A percentile compares a stretch with the other conserved stretches of the same genome.
These are phyloP conservation scores for Apamea monoglypha DNA, from an alignment of 2,888 invertebrate genomes.

Conservation along the genomic window DNA sequence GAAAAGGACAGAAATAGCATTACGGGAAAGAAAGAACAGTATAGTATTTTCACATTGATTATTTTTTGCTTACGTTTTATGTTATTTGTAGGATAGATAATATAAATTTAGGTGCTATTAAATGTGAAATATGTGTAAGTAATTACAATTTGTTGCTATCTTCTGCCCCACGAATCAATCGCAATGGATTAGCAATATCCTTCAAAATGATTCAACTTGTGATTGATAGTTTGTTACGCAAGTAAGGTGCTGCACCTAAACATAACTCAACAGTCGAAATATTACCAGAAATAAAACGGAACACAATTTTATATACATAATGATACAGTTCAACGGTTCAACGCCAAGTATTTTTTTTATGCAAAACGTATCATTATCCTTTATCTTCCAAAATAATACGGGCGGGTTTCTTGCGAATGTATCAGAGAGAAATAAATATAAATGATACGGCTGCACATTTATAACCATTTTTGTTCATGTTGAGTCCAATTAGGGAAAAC, in stretches of 20 bases:
- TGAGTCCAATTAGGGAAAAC: conserved; percentile 15
- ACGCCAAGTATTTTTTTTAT: conserved; percentile 28
- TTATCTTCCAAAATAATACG: conserved; percentile 25
- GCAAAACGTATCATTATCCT: conserved; percentile 32
- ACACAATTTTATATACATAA: conserved; percentile 2
- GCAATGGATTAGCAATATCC: no score
- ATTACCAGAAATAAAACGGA: background rate
- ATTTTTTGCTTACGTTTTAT: background rate
- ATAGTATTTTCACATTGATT: background rate
- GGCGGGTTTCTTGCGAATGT: conserved; percentile 9
- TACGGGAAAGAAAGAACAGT: background rate
- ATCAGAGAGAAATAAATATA: conserved; percentile 17
- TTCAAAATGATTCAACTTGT: no score
- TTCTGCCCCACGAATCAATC: background rate
- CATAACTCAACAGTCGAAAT: background rate
- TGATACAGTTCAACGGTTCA: conserved; percentile 6
- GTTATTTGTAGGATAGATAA: background rate
- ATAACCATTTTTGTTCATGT: conserved; percentile 24
- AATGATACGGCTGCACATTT: conserved; percentile 29
- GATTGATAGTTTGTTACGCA: no score
- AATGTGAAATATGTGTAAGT: background rate
- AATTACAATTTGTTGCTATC: background rate
- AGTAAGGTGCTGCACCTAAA: background rate
- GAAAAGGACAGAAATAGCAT: conserved; percentile 3
- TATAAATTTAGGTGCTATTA: background rate